These are phyloP conservation scores for Orchestia grillus DNA, from an alignment of 1,140 invertebrate species.

Conservation along the genomic window DNA sequence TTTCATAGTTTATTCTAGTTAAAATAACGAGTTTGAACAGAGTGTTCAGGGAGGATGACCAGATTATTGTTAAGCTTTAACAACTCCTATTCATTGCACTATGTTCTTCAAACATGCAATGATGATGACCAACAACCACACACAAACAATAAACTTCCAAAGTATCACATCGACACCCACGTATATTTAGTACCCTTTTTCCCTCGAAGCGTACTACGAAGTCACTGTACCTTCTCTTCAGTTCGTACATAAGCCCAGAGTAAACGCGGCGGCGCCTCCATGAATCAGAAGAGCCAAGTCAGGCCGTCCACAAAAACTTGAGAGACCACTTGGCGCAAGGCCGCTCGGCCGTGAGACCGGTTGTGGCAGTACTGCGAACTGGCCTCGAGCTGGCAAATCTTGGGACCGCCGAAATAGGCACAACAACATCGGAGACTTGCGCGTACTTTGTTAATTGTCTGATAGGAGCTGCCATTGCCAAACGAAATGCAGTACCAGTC, in stretches of 20 bases:
- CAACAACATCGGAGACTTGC: not conserved
- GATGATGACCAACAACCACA: too few relatives aligned
- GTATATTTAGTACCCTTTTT: too few relatives aligned
- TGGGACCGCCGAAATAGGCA: not conserved
- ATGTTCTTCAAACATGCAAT: too few relatives aligned
- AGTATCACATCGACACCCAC: too few relatives aligned
- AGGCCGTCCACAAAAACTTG: not conserved
- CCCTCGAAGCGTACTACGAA: too few relatives aligned
- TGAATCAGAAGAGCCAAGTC: not conserved
- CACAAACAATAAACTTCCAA: too few relatives aligned
- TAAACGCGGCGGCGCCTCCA: not conserved
- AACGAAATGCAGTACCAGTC: too few relatives aligned
- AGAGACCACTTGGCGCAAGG: not conserved
- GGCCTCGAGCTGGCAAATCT: not conserved
- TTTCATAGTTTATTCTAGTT: not conserved
- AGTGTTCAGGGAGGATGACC: too few relatives aligned
- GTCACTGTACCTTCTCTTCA: too few relatives aligned
- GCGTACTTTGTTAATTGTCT: not conserved
- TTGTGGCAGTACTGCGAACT: not conserved
- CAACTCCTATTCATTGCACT: too few relatives aligned
- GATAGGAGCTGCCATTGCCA: not conserved
- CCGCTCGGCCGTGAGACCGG: not conserved
- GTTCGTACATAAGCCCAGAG: not conserved
- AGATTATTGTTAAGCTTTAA: too few relatives aligned
- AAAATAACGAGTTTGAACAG: not conserved